Evolutionary conservation across 2,888 invertebrate genomes (phyloP).

Genomic region (Perizoma affinitatum): DNA sequence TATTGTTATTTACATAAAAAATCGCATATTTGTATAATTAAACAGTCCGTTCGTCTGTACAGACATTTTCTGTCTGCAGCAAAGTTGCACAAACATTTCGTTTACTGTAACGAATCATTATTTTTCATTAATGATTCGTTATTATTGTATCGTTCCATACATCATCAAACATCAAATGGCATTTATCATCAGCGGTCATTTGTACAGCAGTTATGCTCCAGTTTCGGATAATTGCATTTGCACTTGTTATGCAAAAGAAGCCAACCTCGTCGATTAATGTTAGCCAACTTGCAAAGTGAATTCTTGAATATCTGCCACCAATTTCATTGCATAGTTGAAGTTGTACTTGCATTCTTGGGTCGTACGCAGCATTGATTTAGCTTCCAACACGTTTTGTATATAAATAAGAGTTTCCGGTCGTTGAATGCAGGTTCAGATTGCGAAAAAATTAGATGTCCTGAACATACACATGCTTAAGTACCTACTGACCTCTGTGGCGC

Average conservation of each 20-base stretch:
- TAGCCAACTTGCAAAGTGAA: constrained; percentile 60
- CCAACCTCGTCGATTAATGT: constrained; percentile 56
- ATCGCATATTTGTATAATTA: no score
- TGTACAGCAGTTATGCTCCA: constrained; percentile 66
- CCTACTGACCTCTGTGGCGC: no score
- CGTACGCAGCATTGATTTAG: constrained; percentile 18
- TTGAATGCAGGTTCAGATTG: constrained; percentile 19
- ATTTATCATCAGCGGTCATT: constrained; percentile 52
- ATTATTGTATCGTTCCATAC: constrained; percentile 38
- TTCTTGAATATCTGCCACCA: constrained; percentile 55
- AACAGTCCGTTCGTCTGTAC: no score
- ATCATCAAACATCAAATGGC: constrained; percentile 35
- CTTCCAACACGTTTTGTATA: constrained; percentile 27
- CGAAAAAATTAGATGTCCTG: constrained; percentile 32
- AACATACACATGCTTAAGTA: background rate
- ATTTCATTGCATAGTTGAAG: constrained; percentile 40
- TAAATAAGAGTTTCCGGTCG: background rate
- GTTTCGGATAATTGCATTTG: constrained; percentile 68
- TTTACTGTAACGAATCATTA: constrained; percentile 22
- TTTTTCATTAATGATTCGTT: no score
- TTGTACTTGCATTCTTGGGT: constrained; percentile 38
- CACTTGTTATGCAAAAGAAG: constrained; percentile 67
- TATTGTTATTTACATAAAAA: no score
- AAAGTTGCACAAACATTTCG: background rate
- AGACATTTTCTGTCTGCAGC: no score